Evolutionary conservation across 2,888 invertebrate species (phyloP).

Genomic region (Cryptocephalus moraei): DNA sequence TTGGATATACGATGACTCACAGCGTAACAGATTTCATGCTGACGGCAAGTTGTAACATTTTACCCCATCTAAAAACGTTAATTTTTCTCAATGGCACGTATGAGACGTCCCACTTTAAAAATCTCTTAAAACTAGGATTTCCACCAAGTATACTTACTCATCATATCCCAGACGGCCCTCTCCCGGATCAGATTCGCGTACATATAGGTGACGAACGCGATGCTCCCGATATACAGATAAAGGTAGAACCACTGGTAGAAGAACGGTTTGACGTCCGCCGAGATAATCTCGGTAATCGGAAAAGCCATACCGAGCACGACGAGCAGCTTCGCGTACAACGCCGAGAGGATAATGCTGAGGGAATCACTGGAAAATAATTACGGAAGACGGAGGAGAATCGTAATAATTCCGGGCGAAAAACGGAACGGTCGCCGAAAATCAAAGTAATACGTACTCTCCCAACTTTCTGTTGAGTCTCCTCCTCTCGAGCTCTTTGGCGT

Average conservation of each 20-base stretch:
- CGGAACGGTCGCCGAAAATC: no score
- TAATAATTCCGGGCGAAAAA: no score
- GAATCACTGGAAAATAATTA: constrained; percentile 57
- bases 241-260: constrained; percentile 73
- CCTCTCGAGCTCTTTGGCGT: constrained; percentile 21
- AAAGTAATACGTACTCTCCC: constrained; percentile 37
- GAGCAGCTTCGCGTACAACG: constrained; percentile 84
- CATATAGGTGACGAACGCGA: constrained; percentile 57
- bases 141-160: no score
- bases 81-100: no score
- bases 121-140: no score
- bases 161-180: constrained; percentile 31
- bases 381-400: neutral
- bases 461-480: constrained; percentile 34
- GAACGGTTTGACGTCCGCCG: constrained; percentile 84
- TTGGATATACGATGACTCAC: no score
- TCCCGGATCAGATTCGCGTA: constrained; percentile 56
- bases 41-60: no score
- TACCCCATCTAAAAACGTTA: no score
- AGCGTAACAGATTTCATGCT: no score
- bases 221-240: constrained; percentile 59
- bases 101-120: no score
- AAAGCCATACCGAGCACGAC: constrained; percentile 95
- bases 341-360: constrained; percentile 80
- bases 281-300: constrained; percentile 93